Conservation (phyloP, 2,113 vertebrate genomes). For the Gobio gobio region DNA sequence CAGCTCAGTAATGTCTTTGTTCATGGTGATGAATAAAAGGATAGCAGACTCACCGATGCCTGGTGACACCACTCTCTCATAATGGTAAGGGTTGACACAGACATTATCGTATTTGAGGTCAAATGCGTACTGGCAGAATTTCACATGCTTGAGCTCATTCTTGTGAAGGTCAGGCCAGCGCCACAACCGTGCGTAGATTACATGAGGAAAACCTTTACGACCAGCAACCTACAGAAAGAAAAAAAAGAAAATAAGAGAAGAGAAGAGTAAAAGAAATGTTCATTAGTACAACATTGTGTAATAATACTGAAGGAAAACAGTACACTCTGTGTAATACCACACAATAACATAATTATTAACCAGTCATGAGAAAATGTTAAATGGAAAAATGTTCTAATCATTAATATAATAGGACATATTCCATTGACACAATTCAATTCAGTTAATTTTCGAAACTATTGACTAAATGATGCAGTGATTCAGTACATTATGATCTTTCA, state of each 20-base stretch:
- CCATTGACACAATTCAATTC: not conserved
- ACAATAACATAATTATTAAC: not conserved
- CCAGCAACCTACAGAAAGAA: conserved; percentile 73
- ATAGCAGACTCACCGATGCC: conserved; percentile 69
- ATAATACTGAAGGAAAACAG: not conserved
- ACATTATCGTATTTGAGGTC: conserved; percentile 83
- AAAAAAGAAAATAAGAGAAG: not conserved
- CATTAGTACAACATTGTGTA: not conserved
- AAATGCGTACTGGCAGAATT: conserved; percentile 83
- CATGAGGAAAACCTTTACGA: conserved; percentile 81
- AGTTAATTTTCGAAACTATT: not conserved
- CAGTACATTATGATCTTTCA: not conserved
- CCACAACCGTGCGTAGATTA: conserved; percentile 81
- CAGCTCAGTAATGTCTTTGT: not conserved
- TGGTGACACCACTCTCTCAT: conserved; percentile 78
- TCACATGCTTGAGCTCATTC: conserved; percentile 82
- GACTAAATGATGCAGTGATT: not conserved
- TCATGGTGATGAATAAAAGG: not conserved
- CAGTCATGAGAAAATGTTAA: not conserved
- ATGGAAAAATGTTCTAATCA: not conserved
- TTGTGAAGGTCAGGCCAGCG: conserved; percentile 84
- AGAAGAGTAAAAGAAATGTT: not conserved
- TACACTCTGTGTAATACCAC: not conserved
- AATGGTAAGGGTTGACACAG: conserved; percentile 80
- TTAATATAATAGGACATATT: too few relatives aligned